Evolutionary conservation across 2,888 invertebrate genomes (phyloP).

Genomic region (Cantharis lateralis): DNA sequence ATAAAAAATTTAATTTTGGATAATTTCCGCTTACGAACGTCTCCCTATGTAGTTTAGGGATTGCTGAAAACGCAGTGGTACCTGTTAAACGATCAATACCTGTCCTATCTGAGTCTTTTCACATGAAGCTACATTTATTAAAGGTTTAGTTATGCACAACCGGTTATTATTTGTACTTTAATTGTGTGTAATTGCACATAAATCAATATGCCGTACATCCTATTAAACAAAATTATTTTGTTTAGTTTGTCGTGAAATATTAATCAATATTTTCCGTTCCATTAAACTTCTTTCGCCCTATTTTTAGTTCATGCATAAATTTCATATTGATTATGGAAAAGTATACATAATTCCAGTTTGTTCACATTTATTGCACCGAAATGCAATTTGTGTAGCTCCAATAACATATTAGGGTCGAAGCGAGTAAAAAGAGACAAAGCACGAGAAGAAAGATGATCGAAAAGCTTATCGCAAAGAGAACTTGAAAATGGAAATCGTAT

Average conservation of each 20-base stretch:
- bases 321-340: background rate
- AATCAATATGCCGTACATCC: background rate
- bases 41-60: background rate
- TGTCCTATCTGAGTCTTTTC: background rate
- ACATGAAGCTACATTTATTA: background rate
- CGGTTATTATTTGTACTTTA: background rate
- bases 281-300: background rate
- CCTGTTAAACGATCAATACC: background rate
- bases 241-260: background rate
- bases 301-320: background rate
- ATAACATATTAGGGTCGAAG: background rate
- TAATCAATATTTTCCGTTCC: background rate
- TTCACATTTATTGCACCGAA: background rate
- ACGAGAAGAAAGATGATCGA: background rate
- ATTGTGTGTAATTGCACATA: background rate
- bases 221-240: background rate
- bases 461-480: background rate
- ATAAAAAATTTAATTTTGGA: background rate
- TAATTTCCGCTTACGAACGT: background rate
- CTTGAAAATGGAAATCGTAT: slow-evolving; percentile 5
- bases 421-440: background rate
- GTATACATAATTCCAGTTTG: background rate
- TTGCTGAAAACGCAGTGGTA: background rate
- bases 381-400: background rate
- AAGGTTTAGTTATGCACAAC: background rate